Evolutionary conservation across 35 echinoderm and acorn worm genomes (phyloP).

Genomic region (Ophiothrix spiculata): DNA sequence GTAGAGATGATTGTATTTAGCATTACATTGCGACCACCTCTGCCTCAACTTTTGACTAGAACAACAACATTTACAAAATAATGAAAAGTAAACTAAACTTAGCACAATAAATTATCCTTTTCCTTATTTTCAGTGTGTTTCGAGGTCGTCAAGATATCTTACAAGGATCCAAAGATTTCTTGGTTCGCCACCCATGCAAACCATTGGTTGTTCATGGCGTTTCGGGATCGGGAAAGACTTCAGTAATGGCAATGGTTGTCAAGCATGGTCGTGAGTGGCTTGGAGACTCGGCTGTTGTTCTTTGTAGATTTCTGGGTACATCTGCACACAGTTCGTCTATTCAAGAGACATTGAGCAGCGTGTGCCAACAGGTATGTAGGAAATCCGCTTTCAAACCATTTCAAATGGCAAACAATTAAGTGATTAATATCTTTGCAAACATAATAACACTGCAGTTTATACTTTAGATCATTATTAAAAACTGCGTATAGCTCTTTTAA

Average conservation of each 20-base stretch:
- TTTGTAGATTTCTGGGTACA: slow-evolving; percentile 77
- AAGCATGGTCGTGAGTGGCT: slow-evolving; percentile 40
- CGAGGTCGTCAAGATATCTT: slow-evolving; percentile 68
- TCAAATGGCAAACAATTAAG: too few relatives aligned
- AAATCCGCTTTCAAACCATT: too few relatives aligned
- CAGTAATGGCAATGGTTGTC: slow-evolving; percentile 82
- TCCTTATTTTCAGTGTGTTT: slow-evolving; percentile 35
- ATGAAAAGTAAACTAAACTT: too few relatives aligned
- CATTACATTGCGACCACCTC: too few relatives aligned
- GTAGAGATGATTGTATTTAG: too few relatives aligned
- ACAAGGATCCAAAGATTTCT: slow-evolving; percentile 19
- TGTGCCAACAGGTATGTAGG: slow-evolving; percentile 71
- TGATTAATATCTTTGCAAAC: too few relatives aligned
- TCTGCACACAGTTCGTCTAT: slow-evolving; percentile 61
- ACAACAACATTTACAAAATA: too few relatives aligned
- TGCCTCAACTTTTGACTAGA: too few relatives aligned
- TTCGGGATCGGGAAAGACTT: slow-evolving; percentile 85
- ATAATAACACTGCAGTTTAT: too few relatives aligned
- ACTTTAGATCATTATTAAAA: too few relatives aligned
- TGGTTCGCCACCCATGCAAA: slow-evolving; percentile 22
- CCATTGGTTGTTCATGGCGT: slow-evolving; percentile 76
- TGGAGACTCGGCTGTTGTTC: slow-evolving; percentile 33
- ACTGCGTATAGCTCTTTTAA: too few relatives aligned
- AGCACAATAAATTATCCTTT: neutral
- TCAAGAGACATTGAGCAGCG: slow-evolving; percentile 43